Base-by-base conservation (phyloP, 1,140 invertebrate genomes). In the Lepidostoma basale region DNA sequence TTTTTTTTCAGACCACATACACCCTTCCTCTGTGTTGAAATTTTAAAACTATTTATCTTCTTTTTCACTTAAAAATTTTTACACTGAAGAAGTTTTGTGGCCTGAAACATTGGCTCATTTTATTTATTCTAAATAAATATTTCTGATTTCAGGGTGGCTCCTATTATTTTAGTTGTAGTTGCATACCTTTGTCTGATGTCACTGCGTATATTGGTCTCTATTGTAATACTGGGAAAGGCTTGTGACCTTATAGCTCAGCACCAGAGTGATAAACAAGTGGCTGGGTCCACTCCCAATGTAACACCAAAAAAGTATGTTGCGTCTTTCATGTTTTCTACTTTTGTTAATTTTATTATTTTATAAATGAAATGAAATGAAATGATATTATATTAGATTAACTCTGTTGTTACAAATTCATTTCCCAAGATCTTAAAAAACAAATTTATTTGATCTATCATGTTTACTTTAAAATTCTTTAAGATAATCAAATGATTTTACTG, bases 151-250 rank as follows among this genome's bases (percentile, higher is more conserved):
- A 87, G 85, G 67, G 75, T 88, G 12, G 85, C 89, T 12, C 86
- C 91, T 14, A 80, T 94, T 18, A 78, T 96, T 14, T 79, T 94
- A 16, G 83, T 90, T 44, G 74, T 92, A 39, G 69, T 95, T 8
- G 90, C 88, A 3, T 98, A 92, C 77, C 76, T 96, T 0, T 92
- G 92, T 75, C 81, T 98, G 12, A 83, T 93, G 62, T 88, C 92
- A 0, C 84, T 95, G 67, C 89, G 96, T 73, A 86, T 98, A 12
- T 83, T 96, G 4, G 92, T 92, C 69, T 96, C 92, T 67, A 88
- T 98, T 14, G 85, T 95, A 12, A 89, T 98, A 12, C 81, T 98
- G 39, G 95, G 96, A 0, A 90, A 89, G 83, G 94, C 95, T 0
- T 95, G 94, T 76, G 88, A 93, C 74, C 81, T 96, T 22, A 96